Evolutionary conservation across 2,797 vertebrate genomes (phyloP).

Genomic region (Otolemur crassicaudatus): DNA sequence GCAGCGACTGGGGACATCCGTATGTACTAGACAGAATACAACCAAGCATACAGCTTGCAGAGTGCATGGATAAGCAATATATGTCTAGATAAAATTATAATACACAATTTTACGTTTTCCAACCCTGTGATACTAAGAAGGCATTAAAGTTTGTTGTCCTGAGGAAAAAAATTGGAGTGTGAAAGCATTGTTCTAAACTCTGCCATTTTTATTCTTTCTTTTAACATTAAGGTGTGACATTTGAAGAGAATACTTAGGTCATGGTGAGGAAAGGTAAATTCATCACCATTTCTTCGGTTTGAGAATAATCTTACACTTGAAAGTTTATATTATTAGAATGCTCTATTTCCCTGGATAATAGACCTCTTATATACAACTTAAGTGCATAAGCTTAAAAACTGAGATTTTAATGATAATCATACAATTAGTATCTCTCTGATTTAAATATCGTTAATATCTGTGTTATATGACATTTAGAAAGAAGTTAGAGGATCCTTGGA

Average conservation of each 20-base stretch:
- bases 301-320: conserved; percentile 63
- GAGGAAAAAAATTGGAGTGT: background rate
- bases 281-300: conserved; percentile 39
- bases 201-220: conserved; percentile 15
- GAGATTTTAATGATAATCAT: conserved; percentile 66
- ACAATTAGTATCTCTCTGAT: conserved; percentile 72
- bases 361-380: conserved; percentile 58
- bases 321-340: conserved; percentile 73
- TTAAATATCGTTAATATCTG: conserved; percentile 69
- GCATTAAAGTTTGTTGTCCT: background rate
- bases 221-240: conserved; percentile 60
- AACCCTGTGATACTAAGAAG: background rate
- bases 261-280: conserved; percentile 40
- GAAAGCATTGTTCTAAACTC: conserved; percentile 12
- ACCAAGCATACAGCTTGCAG: conserved; percentile 32
- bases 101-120: conserved; percentile 17
- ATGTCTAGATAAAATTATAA: background rate
- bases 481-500: conserved; percentile 23
- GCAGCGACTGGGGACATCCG: conserved; percentile 40
- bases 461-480: conserved; percentile 52
- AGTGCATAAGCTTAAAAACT: conserved; percentile 77
- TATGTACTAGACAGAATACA: background rate
- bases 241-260: conserved; percentile 36
- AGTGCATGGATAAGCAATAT: background rate
- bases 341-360: conserved; percentile 66